Base-by-base conservation (phyloP, 1,140 invertebrate genomes). In the Zaprionus capensis region DNA sequence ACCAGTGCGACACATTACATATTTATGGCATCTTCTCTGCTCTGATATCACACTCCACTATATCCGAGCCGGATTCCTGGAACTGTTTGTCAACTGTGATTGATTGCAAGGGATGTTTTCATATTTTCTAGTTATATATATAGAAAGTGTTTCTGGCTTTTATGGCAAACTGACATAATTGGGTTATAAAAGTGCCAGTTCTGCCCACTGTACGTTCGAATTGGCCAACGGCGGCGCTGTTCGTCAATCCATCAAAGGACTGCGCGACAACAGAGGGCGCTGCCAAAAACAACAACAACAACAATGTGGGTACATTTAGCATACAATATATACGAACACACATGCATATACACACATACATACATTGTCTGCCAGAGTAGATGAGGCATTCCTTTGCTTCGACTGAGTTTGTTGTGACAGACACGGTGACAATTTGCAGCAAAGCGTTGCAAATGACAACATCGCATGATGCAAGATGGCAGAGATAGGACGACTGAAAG, bases 371-470 rank as follows among this genome's bases (percentile, higher is more conserved):
- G n/a, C 12, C 14, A 5, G 17, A 12, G 20, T 55, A 75, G 70
- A 75, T 70, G 67, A 44, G 51, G 15, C 67, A 64, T 71, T 55
- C 44, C 41, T 59, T 58, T n/a, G 53, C n/a, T 24, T 55, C 20
- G 36, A 28, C 63, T 51, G 71, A 36, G 36, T 28, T 34, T 74
- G 71, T 62, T 74, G 66, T 74, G 71, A 75, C 72, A 64, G 72
- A 64, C 67, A 64, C 71, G 71, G 58, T 69, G 72, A 75, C 72
- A 75, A 75, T 70, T 75, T 70, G 72, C 72, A 70, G 67, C 72
- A 70, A 38, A 41, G 67, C 72, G 67, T 71, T 64, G 67, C 72
- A 64, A 53, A 41, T 56, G 57, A 70, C 72, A 74, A 69, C 58
- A 57, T 70, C 24, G 38, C 7, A 55, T 63, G 58, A 58, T 61